These are phyloP conservation scores for Bufo gargarizans DNA, from an alignment of 2,113 vertebrate genomes.

Conservation along the genomic window DNA sequence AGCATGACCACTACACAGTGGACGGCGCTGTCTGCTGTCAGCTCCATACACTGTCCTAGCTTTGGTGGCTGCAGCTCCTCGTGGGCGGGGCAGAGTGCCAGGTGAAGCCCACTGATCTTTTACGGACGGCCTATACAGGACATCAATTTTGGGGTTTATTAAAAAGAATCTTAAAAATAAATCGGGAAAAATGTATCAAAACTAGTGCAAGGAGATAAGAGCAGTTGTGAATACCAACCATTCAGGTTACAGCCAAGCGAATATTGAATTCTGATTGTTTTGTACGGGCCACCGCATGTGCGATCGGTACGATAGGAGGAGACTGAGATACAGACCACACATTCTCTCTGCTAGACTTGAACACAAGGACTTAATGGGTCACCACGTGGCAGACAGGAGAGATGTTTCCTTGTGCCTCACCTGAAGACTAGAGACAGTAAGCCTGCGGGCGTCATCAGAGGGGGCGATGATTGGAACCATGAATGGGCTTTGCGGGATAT, in stretches of 20 bases:
- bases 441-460: slow-evolving; percentile 85
- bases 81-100: too few relatives aligned
- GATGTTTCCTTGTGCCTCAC: slow-evolving; percentile 95
- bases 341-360: neutral
- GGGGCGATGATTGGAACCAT: slow-evolving; percentile 88
- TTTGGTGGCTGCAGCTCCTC: too few relatives aligned
- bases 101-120: too few relatives aligned
- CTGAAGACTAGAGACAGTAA: slow-evolving; percentile 99
- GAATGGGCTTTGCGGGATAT: slow-evolving; percentile 95
- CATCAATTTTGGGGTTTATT: too few relatives aligned
- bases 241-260: neutral
- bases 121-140: too few relatives aligned
- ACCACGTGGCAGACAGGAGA: slow-evolving; percentile 67
- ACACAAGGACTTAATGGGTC: slow-evolving; percentile 68
- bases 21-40: too few relatives aligned
- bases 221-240: neutral
- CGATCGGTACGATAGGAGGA: too few relatives aligned
- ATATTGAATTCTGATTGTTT: too few relatives aligned
- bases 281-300: too few relatives aligned
- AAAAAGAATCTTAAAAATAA: too few relatives aligned
- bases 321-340: neutral
- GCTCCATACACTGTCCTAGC: too few relatives aligned
- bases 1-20: too few relatives aligned
- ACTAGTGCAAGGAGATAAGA: neutral
- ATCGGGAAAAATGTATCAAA: neutral